Percentiles rank a stretch among this genome's conserved stretches.
Conservation (phyloP, 2,797 vertebrate species). For the Tauraco hartlaubi region DNA sequence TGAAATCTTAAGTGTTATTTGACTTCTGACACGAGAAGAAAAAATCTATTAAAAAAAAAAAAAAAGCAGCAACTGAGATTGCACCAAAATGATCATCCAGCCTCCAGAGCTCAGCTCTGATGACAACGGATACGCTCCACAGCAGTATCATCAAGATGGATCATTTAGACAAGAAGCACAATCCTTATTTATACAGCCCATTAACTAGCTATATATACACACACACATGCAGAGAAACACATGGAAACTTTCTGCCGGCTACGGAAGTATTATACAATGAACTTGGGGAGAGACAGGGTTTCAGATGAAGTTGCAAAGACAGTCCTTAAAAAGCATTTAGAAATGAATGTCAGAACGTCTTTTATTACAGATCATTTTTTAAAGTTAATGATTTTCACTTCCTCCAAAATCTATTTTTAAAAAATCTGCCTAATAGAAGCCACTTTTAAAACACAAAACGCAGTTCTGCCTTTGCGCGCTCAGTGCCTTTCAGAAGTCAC, state of each 20-base stretch:
- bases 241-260: not conserved
- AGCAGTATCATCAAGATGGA: not conserved
- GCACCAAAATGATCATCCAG: not conserved
- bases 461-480: not conserved
- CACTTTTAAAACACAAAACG: not conserved
- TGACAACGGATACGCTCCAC: not conserved
- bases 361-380: not conserved
- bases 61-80: not conserved
- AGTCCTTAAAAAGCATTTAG: not conserved
- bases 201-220: not conserved
- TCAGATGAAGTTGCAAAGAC: not conserved
- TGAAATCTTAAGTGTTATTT: not conserved
- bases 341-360: not conserved
- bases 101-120: not conserved
- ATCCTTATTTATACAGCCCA: conserved; percentile 21
- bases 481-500: not conserved
- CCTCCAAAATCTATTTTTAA: not conserved
- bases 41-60: not conserved
- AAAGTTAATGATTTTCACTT: not conserved
- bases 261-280: not conserved
- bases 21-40: not conserved
- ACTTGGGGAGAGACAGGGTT: not conserved
- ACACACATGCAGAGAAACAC: not conserved
- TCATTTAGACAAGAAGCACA: not conserved
- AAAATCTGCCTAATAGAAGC: not conserved